These are phyloP conservation scores for Lacanobia wlatinum DNA, from an alignment of 2,888 invertebrate genomes.

Conservation along the genomic window DNA sequence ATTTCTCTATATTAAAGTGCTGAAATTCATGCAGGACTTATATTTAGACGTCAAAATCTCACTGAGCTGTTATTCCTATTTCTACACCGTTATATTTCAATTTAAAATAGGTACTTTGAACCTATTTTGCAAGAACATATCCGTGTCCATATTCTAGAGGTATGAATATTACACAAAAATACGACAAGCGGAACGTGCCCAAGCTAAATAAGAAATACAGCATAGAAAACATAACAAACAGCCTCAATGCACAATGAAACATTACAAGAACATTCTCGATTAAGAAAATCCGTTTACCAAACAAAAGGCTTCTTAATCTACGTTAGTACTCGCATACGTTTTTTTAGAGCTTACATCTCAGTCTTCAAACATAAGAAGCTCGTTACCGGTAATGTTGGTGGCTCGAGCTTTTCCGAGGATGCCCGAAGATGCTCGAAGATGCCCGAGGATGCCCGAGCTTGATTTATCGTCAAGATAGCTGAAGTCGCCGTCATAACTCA, in stretches of 20 bases:
- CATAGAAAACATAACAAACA: slow-evolving; percentile 20
- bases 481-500: slow-evolving; percentile 84
- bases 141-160: background rate
- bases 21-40: no score
- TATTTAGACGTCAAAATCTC: no score
- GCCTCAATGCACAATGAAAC: slow-evolving; percentile 19
- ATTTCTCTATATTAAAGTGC: background rate
- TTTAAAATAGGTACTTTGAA: no score
- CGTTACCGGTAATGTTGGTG: slow-evolving; percentile 79
- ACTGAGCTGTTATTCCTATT: no score
- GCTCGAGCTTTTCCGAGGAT: slow-evolving; percentile 65
- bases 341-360: slow-evolving; percentile 41
- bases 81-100: no score
- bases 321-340: slow-evolving; percentile 24
- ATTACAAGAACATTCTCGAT: slow-evolving; percentile 23
- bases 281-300: slow-evolving; percentile 31
- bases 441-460: slow-evolving; percentile 48
- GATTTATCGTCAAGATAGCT: slow-evolving; percentile 83
- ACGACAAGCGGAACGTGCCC: slow-evolving; percentile 18
- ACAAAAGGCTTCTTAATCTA: slow-evolving; percentile 32
- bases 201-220: slow-evolving; percentile 35
- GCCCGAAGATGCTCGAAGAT: slow-evolving; percentile 53
- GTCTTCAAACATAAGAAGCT: slow-evolving; percentile 70
- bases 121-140: slow-evolving; percentile 8
- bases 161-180: slow-evolving; percentile 4